Conservation (phyloP, 2,113 vertebrate species). For the Larimichthys crocea region DNA sequence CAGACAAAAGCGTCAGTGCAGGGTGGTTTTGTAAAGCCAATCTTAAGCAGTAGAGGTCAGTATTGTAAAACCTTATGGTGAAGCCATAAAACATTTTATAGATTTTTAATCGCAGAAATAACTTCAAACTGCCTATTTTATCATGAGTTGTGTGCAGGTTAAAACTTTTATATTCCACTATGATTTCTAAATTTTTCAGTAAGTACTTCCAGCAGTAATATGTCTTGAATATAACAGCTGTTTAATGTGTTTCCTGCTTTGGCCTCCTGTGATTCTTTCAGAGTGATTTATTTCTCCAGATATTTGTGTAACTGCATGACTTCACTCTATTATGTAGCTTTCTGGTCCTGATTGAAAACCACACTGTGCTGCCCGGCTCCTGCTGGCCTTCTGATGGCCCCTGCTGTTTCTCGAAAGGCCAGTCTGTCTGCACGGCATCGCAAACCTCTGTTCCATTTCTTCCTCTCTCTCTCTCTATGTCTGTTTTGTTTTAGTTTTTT, state of each 20-base stretch:
- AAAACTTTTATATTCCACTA: background rate
- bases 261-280: slow-evolving; percentile 44
- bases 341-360: slow-evolving; percentile 58
- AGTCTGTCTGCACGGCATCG: slow-evolving; percentile 53
- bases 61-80: slow-evolving; percentile 30
- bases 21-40: slow-evolving; percentile 7
- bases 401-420: slow-evolving; percentile 60
- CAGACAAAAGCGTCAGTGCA: background rate
- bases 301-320: slow-evolving; percentile 77
- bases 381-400: slow-evolving; percentile 63
- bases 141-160: background rate
- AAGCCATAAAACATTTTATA: background rate
- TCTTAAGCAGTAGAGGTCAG: slow-evolving; percentile 53
- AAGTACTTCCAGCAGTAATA: slow-evolving; percentile 15
- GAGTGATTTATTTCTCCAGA: slow-evolving; percentile 57
- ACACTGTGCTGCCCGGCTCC: slow-evolving; percentile 57
- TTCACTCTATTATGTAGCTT: slow-evolving; percentile 63
- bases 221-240: slow-evolving; percentile 23
- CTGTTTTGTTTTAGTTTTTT: background rate
- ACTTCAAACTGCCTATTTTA: background rate
- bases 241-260: slow-evolving; percentile 55
- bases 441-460: slow-evolving; percentile 46
- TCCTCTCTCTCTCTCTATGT: slow-evolving; percentile 7
- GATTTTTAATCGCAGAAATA: background rate
- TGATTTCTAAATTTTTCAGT: slow-evolving; percentile 19